Evolutionary conservation across 1,140 invertebrate species (phyloP).

Genomic region (Pseudomyrmex gracilis): DNA sequence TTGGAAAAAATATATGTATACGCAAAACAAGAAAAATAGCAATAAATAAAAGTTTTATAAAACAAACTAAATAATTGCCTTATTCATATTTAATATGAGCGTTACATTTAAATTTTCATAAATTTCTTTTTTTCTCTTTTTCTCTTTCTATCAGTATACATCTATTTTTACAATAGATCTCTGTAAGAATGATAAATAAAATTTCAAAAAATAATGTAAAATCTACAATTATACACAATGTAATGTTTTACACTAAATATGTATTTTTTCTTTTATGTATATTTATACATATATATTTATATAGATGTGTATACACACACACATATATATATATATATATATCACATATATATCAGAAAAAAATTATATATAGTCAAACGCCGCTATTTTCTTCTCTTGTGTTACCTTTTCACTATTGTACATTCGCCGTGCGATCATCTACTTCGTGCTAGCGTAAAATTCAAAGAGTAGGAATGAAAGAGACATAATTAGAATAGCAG

Average conservation of each 20-base stretch:
- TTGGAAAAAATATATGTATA: neutral
- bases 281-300: too few relatives aligned
- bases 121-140: too few relatives aligned
- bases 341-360: constrained; percentile 12
- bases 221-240: neutral
- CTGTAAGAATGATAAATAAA: constrained; percentile 11
- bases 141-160: too few relatives aligned
- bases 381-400: too few relatives aligned
- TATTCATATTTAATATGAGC: neutral
- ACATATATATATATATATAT: neutral
- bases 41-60: constrained; percentile 47
- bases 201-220: constrained; percentile 30
- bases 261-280: neutral
- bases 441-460: too few relatives aligned
- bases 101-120: too few relatives aligned
- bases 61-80: neutral
- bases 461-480: too few relatives aligned
- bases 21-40: neutral
- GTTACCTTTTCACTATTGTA: too few relatives aligned
- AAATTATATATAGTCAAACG: too few relatives aligned
- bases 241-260: neutral
- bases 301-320: neutral
- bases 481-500: too few relatives aligned
- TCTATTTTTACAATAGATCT: too few relatives aligned
- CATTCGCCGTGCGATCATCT: too few relatives aligned